Percentiles rank a stretch among this genome's conserved stretches.
phyloP scores from a whole-genome alignment of 2,797 vertebrate species.

The Halcyon badia region DNA sequence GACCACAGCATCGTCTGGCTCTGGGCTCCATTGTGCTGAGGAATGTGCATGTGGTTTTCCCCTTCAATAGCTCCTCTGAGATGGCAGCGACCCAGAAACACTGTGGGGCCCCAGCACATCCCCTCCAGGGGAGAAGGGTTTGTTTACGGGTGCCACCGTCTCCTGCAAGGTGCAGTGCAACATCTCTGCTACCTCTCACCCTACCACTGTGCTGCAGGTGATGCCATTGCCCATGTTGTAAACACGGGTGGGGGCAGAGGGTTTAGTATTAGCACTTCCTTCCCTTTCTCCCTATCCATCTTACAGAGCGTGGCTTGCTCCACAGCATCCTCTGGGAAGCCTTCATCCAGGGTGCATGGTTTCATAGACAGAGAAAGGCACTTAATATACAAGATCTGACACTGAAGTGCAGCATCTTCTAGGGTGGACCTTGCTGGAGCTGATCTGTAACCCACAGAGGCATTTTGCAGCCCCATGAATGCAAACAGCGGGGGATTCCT shows the following conservation, averaged over 20 bases:
- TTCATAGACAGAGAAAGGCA: not conserved
- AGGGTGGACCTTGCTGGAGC: not conserved
- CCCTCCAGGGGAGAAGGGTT: not conserved
- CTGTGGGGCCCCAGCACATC: not conserved
- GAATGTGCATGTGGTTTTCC: constrained; percentile 51
- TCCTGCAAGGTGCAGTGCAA: not conserved
- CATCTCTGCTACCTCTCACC: not conserved
- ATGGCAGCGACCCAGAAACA: not conserved
- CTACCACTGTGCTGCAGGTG: not conserved
- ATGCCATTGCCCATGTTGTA: not conserved
- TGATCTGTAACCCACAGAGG: not conserved
- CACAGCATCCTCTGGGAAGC: not conserved
- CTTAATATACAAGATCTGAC: not conserved
- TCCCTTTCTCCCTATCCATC: not conserved
- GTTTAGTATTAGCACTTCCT: not conserved
- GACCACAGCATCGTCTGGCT: not conserved
- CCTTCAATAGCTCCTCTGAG: constrained; percentile 43
- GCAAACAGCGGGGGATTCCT: not conserved
- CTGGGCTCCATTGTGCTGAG: constrained; percentile 47
- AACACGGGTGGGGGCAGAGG: not conserved
- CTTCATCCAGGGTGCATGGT: rapidly evolving
- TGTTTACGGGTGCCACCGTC: not conserved
- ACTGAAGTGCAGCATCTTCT: not conserved
- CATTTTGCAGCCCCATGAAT: not conserved
- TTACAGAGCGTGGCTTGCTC: rapidly evolving